Percentiles rank a stretch among this genome's conserved stretches.
phyloP scores from a whole-genome alignment of 2,888 invertebrate species.

The Glyphotaelius pellucidus region DNA sequence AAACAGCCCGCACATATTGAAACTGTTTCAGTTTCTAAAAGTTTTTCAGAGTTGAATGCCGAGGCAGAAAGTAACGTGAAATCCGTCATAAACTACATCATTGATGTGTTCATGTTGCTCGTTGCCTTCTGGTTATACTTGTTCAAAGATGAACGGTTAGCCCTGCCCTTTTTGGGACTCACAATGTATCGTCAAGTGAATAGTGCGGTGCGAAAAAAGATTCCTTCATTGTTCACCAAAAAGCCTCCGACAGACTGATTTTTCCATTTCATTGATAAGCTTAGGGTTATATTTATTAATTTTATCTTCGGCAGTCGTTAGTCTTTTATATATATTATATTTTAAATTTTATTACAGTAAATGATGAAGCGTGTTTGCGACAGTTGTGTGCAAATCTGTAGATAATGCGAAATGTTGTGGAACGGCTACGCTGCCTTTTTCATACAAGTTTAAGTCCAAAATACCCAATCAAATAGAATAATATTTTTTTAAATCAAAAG shows the following conservation, averaged over 20 bases:
- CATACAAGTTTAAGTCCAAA: too few species aligned
- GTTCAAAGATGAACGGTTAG: constrained; percentile 87
- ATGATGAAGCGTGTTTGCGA: background rate
- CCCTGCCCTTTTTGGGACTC: constrained; percentile 86
- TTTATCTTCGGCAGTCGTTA: background rate
- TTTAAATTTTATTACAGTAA: background rate
- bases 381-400: background rate
- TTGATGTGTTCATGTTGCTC: constrained; percentile 85
- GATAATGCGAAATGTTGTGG: background rate
- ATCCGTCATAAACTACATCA: constrained; percentile 83
- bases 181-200: constrained; percentile 87
- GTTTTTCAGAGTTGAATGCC: constrained; percentile 73
- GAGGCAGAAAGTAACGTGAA: constrained; percentile 83
- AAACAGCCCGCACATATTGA: constrained; percentile 24
- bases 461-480: too few species aligned
- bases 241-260: constrained; percentile 55
- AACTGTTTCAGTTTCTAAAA: constrained; percentile 60
- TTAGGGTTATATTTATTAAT: constrained; percentile 20
- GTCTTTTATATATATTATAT: background rate
- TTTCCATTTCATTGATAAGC: constrained; percentile 46
- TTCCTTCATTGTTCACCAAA: constrained; percentile 77
- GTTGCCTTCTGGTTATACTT: constrained; percentile 90
- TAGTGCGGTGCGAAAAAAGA: constrained; percentile 79
- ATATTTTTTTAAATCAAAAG: too few species aligned
- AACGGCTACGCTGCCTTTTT: too few species aligned